Percentiles rank a stretch among this genome's conserved stretches.
Conservation (phyloP, 2,797 vertebrate genomes). For the Coregonus suidteri region DNA sequence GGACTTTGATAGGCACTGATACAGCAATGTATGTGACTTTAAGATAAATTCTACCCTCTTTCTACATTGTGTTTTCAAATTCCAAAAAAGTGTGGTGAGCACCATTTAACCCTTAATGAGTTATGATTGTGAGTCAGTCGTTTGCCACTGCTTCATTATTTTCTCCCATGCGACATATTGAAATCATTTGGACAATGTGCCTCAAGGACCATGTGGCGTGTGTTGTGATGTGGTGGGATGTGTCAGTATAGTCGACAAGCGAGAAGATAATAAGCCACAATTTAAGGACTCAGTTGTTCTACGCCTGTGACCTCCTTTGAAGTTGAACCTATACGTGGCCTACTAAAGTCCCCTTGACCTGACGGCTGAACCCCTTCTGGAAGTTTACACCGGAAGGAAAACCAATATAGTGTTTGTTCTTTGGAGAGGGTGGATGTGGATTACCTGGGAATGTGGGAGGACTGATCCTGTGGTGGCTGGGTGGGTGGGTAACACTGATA, state of each 20-base stretch:
- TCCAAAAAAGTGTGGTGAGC: background rate
- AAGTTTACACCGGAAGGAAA: constrained; percentile 58
- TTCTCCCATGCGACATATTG: background rate
- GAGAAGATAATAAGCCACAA: background rate
- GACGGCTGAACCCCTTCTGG: constrained; percentile 50
- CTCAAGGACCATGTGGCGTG: background rate
- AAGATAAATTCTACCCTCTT: background rate
- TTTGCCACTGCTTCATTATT: background rate
- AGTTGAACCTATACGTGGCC: constrained; percentile 41
- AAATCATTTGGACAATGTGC: constrained; percentile 17
- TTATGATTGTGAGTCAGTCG: background rate
- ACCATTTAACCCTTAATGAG: background rate
- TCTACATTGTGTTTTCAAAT: background rate
- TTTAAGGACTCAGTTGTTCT: background rate
- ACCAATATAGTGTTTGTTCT: constrained; percentile 46
- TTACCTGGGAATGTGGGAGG: background rate
- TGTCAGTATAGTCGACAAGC: background rate
- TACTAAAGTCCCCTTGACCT: constrained; percentile 27
- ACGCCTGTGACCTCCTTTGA: constrained; percentile 38
- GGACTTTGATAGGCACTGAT: background rate
- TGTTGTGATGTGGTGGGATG: background rate
- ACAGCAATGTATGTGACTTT: background rate
- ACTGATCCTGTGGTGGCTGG: background rate
- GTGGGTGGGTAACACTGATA: constrained; percentile 31
- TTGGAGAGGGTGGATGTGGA: constrained; percentile 8